Evolutionary conservation across 2,888 invertebrate genomes (phyloP).

Genomic region (Pharmacophagus antenor): DNA sequence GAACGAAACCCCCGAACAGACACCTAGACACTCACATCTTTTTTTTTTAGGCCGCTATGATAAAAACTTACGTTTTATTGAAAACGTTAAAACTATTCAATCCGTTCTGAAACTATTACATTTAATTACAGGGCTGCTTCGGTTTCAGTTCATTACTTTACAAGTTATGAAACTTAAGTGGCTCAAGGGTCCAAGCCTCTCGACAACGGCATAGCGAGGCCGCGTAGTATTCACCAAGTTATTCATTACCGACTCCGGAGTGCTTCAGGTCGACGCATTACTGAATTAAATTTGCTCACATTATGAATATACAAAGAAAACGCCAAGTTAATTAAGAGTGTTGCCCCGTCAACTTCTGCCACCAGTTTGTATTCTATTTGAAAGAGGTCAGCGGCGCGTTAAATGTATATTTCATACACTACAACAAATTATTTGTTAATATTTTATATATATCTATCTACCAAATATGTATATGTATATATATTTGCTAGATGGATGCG

Average conservation of each 20-base stretch:
- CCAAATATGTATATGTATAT: no score
- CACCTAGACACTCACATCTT: no score
- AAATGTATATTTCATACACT: neutral
- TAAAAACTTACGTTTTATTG: no score
- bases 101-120: neutral
- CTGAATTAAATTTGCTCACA: constrained; percentile 10
- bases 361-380: no score
- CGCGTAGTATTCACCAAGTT: constrained; percentile 1
- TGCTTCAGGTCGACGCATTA: constrained; percentile 4
- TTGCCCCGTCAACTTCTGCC: constrained; percentile 1
- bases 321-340: constrained; percentile 1
- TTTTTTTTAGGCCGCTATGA: no score
- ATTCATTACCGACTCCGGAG: constrained; percentile 9
- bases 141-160: constrained; percentile 1
- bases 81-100: no score
- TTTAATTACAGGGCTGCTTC: neutral
- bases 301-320: neutral
- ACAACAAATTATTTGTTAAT: no score
- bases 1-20: no score
- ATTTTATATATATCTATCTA: no score
- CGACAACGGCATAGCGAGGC: neutral
- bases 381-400: neutral
- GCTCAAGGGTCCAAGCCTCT: constrained; percentile 1
- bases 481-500: no score
- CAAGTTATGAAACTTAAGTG: constrained; percentile 2